A percentile compares a stretch with the other conserved stretches of the same genome.
Evolutionary conservation across 2,888 invertebrate genomes (phyloP).

Genomic region (Camponotus fellah): DNA sequence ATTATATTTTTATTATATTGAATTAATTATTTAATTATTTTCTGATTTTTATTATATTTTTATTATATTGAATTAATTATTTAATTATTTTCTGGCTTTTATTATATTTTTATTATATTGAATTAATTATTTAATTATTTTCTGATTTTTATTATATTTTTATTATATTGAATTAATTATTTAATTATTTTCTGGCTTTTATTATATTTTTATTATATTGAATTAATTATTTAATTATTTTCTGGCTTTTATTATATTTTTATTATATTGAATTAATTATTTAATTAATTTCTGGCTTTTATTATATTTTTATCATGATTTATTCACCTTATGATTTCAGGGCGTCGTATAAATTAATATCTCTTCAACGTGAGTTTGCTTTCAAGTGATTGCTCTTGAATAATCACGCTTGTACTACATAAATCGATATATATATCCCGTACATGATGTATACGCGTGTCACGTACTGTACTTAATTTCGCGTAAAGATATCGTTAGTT

Average conservation of each 20-base stretch:
- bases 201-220: background rate
- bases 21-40: no score
- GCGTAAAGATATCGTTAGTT: background rate
- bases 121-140: no score
- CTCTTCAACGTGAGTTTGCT: no score
- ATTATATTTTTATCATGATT: background rate
- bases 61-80: no score
- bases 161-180: no score
- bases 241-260: no score
- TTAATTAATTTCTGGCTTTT: background rate
- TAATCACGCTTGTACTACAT: background rate
- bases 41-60: no score
- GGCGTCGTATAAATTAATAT: background rate
- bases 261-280: no score
- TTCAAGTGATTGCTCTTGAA: background rate
- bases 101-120: background rate
- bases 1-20: background rate
- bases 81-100: no score
- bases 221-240: no score
- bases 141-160: no score
- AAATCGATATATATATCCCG: background rate
- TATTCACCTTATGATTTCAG: background rate
- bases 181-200: no score
- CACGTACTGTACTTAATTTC: background rate
- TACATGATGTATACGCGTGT: background rate